Evolutionary conservation across 2,797 vertebrate species (phyloP), one percentile per base, ranked within the genome.

Genomic region (Rhabdomys pumilio): DNA sequence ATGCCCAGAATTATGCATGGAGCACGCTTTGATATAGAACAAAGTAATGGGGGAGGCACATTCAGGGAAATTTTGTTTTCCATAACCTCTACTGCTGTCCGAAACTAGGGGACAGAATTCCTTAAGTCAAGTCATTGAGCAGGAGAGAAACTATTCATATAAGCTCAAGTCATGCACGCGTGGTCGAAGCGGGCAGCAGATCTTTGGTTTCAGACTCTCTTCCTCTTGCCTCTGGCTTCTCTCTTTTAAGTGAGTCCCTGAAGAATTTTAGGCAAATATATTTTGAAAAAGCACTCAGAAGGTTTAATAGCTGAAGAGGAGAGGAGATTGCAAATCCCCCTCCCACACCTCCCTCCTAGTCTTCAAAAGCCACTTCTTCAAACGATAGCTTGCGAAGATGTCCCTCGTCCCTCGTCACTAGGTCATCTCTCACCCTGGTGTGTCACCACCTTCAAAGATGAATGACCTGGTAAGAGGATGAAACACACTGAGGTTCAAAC

Each of bases 1-100:
- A 92, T 90, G 76, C 72, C 94, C 44, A 59, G 65, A 96, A 96
- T 97, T 96, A 94, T 91, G 80, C 65, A 89, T 72, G 92, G 83
- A 90, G 41, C 76, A 63, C 19, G 65, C 92, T 97, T 97, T 97
- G 95, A 96, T 96, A 97, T 73, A 96, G 95, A 96, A 97, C 93
- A 94, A 96, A 96, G 96, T 76, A 96, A 88, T 6, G 82, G 75
- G 47, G 90, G 88, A 91, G 63, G 31, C 0, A 91, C 81, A 81
- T 95, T 97, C 63, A 82, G 82, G 80, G 65, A 59, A 97, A 3
- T 3, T n/a, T 92, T 85, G 85, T 72, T 93, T 63, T 90, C 87
- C 89, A 57, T n/a, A 65, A 47, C 41, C 34, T 69, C 65, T 65
- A 81, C n/a, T 44, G 77, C 81, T 88, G 24, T 67, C 86, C 31